These are phyloP conservation scores for Maniola jurtina DNA, from an alignment of 1,140 invertebrate species.

Conservation along the genomic window DNA sequence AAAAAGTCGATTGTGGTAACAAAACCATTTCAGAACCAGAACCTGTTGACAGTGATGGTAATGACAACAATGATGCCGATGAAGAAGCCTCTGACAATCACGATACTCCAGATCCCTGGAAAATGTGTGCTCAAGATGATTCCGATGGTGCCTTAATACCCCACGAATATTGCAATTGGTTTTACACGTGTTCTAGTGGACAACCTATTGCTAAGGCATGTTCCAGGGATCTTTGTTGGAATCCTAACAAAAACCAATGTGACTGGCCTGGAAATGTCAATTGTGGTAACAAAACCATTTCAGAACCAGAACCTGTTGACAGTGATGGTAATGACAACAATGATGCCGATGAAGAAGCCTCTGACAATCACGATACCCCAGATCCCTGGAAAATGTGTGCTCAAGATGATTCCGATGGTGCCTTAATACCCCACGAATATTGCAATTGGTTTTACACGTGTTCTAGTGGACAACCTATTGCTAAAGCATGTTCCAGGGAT, in stretches of 20 bases:
- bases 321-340: slow-evolving; percentile 6
- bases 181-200: not conserved
- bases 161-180: not conserved
- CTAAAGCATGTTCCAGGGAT: slow-evolving; percentile 20
- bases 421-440: slow-evolving; percentile 38
- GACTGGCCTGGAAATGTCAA: not conserved
- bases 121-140: not conserved
- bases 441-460: slow-evolving; percentile 45
- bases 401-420: slow-evolving; percentile 25
- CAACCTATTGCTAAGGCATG: not conserved
- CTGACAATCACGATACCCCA: slow-evolving; percentile 32
- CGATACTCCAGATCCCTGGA: slow-evolving; percentile 8
- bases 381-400: slow-evolving; percentile 35
- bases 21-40: not conserved
- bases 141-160: not conserved
- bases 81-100: not conserved
- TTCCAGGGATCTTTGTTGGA: not conserved
- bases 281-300: too few relatives aligned
- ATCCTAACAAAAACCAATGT: too few relatives aligned
- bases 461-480: slow-evolving; percentile 26
- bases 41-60: not conserved
- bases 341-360: not conserved
- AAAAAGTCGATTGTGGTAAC: not conserved
- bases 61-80: not conserved
- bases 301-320: not conserved